A percentile compares a stretch with the other conserved stretches of the same genome.
Conservation (phyloP, 2,797 vertebrate genomes). For the Hylomyscus alleni region DNA sequence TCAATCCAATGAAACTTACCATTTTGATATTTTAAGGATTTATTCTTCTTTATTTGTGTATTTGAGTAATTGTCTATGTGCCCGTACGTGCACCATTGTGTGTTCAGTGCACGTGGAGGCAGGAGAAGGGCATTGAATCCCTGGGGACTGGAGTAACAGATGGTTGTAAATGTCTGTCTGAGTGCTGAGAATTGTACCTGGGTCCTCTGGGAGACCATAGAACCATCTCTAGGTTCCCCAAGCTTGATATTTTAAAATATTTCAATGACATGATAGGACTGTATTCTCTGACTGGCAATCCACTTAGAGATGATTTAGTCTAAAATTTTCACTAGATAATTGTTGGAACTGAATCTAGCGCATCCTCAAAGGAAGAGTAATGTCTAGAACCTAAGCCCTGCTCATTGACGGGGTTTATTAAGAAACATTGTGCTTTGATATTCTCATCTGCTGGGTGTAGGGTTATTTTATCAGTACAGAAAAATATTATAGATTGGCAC, state of each 20-base stretch:
- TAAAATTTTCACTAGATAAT: background rate
- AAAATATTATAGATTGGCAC: background rate
- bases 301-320: background rate
- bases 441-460: background rate
- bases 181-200: background rate
- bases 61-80: no score
- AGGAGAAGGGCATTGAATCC: no score
- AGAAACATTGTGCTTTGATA: background rate
- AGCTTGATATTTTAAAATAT: background rate
- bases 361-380: background rate
- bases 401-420: background rate
- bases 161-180: background rate
- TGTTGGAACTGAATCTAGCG: background rate
- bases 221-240: background rate
- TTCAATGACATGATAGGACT: background rate
- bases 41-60: background rate
- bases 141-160: background rate
- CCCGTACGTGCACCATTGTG: background rate
- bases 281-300: constrained; percentile 4
- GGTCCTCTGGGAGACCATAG: background rate
- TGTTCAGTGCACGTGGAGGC: no score
- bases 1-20: background rate
- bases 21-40: background rate
- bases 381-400: background rate
- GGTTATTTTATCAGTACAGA: background rate